Percentiles rank a stretch among this genome's conserved stretches.
Conservation (phyloP, 2,797 vertebrate genomes). For the Pseudotriccus pelzelni region DNA sequence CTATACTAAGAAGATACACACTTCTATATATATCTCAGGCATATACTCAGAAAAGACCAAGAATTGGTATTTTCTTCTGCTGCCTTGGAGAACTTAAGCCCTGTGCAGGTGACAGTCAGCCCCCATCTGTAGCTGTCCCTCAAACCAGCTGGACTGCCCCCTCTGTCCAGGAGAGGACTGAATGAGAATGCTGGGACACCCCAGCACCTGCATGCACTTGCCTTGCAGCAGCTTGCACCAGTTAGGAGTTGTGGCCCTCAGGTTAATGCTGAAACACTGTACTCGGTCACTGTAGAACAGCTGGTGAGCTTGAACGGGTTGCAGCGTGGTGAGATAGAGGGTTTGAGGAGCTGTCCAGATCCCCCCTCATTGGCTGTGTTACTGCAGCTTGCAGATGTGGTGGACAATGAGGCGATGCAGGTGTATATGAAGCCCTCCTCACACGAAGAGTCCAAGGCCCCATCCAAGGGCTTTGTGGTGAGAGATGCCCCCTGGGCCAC, state of each 20-base stretch:
- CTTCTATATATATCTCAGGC: too few relatives aligned
- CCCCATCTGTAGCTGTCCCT: background rate
- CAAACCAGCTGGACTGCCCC: background rate
- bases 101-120: background rate
- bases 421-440: slow-evolving; percentile 89
- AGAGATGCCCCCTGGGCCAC: slow-evolving; percentile 95
- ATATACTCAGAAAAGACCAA: too few relatives aligned
- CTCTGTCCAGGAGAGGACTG: background rate
- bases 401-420: slow-evolving; percentile 92
- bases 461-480: slow-evolving; percentile 97
- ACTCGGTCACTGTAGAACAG: background rate
- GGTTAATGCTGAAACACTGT: background rate
- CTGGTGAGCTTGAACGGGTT: background rate
- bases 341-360: background rate
- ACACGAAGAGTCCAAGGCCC: slow-evolving; percentile 86
- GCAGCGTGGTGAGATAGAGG: background rate
- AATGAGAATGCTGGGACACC: background rate
- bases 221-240: background rate
- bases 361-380: background rate
- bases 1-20: too few relatives aligned
- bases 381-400: slow-evolving; percentile 89
- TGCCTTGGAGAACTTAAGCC: rapidly evolving
- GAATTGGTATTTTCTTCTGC: background rate
- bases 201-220: background rate
- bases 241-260: background rate